Percentiles rank a stretch among this genome's conserved stretches.
These are phyloP conservation scores for Leptinotarsa rubiginosa DNA, from an alignment of 2,888 invertebrate species.

Conservation along the genomic window DNA sequence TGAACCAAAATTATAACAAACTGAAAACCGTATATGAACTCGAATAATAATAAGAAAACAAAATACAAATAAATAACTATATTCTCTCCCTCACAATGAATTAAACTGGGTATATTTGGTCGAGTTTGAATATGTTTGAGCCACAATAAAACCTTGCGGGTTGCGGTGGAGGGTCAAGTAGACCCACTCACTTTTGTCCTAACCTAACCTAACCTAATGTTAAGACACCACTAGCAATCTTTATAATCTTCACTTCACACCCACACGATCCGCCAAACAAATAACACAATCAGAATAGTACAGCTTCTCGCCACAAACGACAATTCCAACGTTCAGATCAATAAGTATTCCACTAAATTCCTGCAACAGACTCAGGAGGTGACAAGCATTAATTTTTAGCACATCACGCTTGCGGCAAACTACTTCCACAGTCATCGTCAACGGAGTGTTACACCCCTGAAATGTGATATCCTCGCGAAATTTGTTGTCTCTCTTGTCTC, in stretches of 20 bases:
- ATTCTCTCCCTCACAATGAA: too few species aligned
- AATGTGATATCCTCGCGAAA: constrained; percentile 2
- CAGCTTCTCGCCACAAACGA: background rate
- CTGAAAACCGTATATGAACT: too few species aligned
- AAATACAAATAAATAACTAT: too few species aligned
- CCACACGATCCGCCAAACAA: background rate
- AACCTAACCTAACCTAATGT: too few species aligned
- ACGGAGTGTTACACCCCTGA: background rate
- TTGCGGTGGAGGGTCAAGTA: too few species aligned
- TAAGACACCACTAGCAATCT: too few species aligned
- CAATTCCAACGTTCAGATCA: background rate
- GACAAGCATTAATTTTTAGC: constrained; percentile 1
- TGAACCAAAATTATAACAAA: too few species aligned
- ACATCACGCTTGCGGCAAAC: background rate
- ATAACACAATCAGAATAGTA: background rate
- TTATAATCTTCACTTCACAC: background rate
- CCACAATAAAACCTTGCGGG: too few species aligned
- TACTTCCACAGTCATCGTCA: constrained; percentile 6
- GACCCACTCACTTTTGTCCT: too few species aligned
- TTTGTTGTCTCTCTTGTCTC: background rate
- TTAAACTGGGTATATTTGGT: too few species aligned
- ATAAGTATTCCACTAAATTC: background rate
- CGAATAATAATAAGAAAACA: too few species aligned
- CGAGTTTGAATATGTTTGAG: too few species aligned
- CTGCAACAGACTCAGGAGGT: background rate